Conservation (phyloP, 1,140 invertebrate genomes). For the Caenorhabditis tropicalis region DNA sequence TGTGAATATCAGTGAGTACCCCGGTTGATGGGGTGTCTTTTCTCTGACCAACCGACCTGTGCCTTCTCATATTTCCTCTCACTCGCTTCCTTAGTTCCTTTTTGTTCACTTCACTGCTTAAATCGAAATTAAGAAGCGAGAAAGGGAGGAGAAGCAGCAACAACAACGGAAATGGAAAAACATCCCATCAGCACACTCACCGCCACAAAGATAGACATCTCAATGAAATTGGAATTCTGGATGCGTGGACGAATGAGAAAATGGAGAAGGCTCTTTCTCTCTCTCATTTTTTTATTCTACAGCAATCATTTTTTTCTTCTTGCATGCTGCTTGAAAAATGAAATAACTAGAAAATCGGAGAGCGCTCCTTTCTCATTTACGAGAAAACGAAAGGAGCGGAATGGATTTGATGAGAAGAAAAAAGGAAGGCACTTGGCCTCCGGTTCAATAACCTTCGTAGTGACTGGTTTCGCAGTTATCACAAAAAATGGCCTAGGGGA, state of each 20-base stretch:
- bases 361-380: not conserved
- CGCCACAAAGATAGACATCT: conserved; percentile 26
- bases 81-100: not conserved
- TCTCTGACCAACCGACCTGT: not conserved
- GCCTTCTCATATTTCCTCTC: too few species aligned
- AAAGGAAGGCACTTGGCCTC: conserved; percentile 26
- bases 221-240: conserved; percentile 36
- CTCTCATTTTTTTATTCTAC: not conserved
- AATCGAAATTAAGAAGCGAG: conserved; percentile 4
- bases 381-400: not conserved
- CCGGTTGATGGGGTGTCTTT: not conserved
- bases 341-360: not conserved
- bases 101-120: not conserved
- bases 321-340: conserved; percentile 5
- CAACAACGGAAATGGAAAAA: conserved; percentile 32
- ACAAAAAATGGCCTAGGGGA: conserved; percentile 32
- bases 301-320: conserved; percentile 9
- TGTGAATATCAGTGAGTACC: not conserved
- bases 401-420: not conserved
- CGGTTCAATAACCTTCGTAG: conserved; percentile 30
- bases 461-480: conserved; percentile 31
- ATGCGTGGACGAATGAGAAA: not conserved
- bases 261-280: not conserved
- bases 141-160: not conserved
- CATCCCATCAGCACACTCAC: not conserved